A percentile compares a stretch with the other conserved stretches of the same genome.
phyloP scores from a whole-genome alignment of 2,113 vertebrate genomes.

The Atrichornis clamosus region DNA sequence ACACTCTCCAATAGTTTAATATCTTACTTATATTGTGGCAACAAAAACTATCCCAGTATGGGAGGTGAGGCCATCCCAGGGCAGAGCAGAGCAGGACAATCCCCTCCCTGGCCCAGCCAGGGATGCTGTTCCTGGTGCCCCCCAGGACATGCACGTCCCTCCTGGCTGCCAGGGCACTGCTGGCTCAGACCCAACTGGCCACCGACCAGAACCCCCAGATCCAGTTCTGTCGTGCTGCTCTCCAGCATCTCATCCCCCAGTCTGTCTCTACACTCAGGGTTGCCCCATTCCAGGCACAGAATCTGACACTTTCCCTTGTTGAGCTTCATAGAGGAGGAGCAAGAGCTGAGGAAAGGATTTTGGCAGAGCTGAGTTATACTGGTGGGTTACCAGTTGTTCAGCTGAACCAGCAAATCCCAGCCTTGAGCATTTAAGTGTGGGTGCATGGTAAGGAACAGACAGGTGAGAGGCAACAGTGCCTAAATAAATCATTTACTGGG shows the following conservation, averaged over 20 bases:
- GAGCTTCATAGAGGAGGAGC: not conserved
- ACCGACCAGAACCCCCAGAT: not conserved
- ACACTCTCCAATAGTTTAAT: not conserved
- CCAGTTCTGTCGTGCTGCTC: not conserved
- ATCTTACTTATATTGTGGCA: not conserved
- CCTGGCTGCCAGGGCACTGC: not conserved
- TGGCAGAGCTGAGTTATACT: not conserved
- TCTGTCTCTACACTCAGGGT: not conserved
- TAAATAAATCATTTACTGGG: not conserved
- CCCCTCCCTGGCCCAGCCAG: too few relatives aligned
- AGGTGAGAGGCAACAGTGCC: not conserved
- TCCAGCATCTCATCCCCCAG: not conserved
- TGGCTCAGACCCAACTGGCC: not conserved
- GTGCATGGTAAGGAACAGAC: not conserved
- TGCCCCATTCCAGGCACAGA: not conserved
- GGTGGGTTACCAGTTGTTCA: not conserved
- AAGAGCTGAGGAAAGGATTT: not conserved
- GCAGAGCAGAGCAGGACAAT: not conserved
- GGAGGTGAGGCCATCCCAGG: not conserved
- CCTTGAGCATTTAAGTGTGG: not conserved
- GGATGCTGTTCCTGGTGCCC: too few relatives aligned
- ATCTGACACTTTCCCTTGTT: too few relatives aligned
- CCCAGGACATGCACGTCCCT: not conserved
- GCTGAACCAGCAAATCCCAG: not conserved
- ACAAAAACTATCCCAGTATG: not conserved